These are phyloP conservation scores for Tethea ocularis DNA, from an alignment of 2,888 invertebrate species.

Conservation along the genomic window DNA sequence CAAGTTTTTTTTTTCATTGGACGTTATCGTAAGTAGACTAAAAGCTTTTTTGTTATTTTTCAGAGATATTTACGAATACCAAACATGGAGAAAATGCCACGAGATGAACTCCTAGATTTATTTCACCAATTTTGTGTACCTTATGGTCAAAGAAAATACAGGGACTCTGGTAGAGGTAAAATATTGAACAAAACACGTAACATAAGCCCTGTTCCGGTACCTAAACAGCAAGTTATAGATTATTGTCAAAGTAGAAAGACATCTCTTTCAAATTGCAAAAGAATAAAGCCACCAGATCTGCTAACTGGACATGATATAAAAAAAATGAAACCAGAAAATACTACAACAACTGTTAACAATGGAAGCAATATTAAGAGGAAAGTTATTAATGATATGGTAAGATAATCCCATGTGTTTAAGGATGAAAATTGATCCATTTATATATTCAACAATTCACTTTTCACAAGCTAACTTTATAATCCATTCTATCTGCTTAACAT, in stretches of 20 bases:
- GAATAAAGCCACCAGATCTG: conserved; percentile 67
- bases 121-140: conserved; percentile 77
- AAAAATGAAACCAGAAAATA: conserved; percentile 65
- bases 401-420: conserved; percentile 19
- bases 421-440: no score
- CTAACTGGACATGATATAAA: conserved; percentile 63
- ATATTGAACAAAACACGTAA: conserved; percentile 63
- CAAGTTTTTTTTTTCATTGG: not conserved
- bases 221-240: conserved; percentile 36
- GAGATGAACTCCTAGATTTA: conserved; percentile 67
- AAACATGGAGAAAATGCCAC: conserved; percentile 54
- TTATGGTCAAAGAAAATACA: conserved; percentile 71
- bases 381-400: conserved; percentile 62
- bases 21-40: conserved; percentile 15
- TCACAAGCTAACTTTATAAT: not conserved
- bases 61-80: conserved; percentile 68
- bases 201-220: conserved; percentile 47
- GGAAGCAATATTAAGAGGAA: conserved; percentile 59
- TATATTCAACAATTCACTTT: no score
- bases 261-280: conserved; percentile 40
- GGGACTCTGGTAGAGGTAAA: conserved; percentile 71
- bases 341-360: conserved; percentile 25
- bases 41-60: conserved; percentile 34
- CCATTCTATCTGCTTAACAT: no score
- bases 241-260: conserved; percentile 36